These are phyloP conservation scores for Eutolmus rufibarbis DNA, from an alignment of 2,888 invertebrate genomes.

Conservation along the genomic window DNA sequence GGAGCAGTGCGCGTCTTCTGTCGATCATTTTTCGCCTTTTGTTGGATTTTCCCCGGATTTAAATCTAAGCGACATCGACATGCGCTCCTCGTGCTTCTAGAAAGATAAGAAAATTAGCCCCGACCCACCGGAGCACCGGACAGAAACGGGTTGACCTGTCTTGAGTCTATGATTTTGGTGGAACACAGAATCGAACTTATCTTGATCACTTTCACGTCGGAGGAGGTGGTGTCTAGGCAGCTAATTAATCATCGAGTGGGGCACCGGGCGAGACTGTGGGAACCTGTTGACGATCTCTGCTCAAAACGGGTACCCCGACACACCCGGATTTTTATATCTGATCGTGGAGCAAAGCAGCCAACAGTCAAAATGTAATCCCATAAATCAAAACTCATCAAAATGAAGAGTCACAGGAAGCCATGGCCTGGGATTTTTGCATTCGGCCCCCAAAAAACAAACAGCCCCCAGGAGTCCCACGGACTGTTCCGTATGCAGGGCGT, in stretches of 20 bases:
- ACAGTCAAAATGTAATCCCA: not conserved
- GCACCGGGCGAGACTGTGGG: not conserved
- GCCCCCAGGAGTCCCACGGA: not conserved
- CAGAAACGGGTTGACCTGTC: not conserved
- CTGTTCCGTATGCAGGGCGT: not conserved
- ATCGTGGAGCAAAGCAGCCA: not conserved
- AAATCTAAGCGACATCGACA: not conserved
- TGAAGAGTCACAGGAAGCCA: not conserved
- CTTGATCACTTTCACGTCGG: not conserved
- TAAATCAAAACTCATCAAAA: not conserved
- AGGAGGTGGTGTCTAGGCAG: not conserved
- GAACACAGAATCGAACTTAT: slow-evolving; percentile 20
- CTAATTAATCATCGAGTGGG: slow-evolving; percentile 22
- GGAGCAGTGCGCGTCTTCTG: slow-evolving; percentile 10
- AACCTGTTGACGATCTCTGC: slow-evolving; percentile 26
- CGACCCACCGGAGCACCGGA: not conserved
- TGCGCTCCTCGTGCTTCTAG: not conserved
- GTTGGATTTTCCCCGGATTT: not conserved
- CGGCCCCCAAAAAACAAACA: not conserved
- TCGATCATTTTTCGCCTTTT: slow-evolving; percentile 20
- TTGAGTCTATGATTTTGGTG: not conserved
- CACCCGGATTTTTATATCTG: slow-evolving; percentile 4
- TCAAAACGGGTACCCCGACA: not conserved
- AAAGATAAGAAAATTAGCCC: not conserved
- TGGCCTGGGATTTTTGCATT: not conserved